Evolutionary conservation across 2,113 vertebrate genomes (phyloP).

Genomic region (Eudyptes chrysolophus): DNA sequence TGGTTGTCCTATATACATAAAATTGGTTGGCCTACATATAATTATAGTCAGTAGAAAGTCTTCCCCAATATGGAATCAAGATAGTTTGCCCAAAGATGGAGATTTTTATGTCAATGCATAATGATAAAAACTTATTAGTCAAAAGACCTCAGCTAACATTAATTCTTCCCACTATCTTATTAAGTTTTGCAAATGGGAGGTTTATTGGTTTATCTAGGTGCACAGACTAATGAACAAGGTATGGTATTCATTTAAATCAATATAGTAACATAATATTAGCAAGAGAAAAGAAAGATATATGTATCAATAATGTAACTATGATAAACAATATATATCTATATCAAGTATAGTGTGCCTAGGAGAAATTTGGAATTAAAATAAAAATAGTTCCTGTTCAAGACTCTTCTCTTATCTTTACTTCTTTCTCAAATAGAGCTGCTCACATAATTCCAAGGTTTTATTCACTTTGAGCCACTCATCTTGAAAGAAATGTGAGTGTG

Average conservation of each 20-base stretch:
- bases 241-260: slow-evolving; percentile 56
- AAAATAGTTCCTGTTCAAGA: not conserved
- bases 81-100: not conserved
- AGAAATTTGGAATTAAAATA: not conserved
- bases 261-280: not conserved
- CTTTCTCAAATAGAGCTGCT: not conserved
- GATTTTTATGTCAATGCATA: not conserved
- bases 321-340: not conserved
- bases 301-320: not conserved
- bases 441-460: not conserved
- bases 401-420: not conserved
- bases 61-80: not conserved
- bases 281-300: not conserved
- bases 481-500: not conserved
- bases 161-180: not conserved
- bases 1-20: slow-evolving; percentile 57
- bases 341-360: not conserved
- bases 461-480: not conserved
- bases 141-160: not conserved
- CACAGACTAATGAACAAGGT: slow-evolving; percentile 15
- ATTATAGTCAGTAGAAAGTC: slow-evolving; percentile 20
- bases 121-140: not conserved
- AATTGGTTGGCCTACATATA: slow-evolving; percentile 55
- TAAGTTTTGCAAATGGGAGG: not conserved
- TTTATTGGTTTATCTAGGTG: slow-evolving; percentile 41